A percentile compares a stretch with the other conserved stretches of the same genome.
Conservation (phyloP, 2,888 invertebrate species). For the Malthinus flaveolus region DNA sequence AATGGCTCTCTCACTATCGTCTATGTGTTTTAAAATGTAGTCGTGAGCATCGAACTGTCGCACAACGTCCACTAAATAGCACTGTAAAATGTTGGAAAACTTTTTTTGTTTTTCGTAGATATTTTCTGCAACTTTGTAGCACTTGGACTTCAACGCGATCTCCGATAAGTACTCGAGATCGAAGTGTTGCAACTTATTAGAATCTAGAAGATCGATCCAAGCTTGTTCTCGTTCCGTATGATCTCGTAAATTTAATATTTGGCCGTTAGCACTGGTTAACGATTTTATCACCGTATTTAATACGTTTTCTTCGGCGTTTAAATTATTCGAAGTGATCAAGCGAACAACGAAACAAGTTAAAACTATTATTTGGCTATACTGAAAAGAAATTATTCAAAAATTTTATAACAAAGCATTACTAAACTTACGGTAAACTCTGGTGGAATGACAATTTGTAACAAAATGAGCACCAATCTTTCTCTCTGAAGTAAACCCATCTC, state of each 20-base stretch:
- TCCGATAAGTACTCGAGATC: slow-evolving; percentile 62
- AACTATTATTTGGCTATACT: slow-evolving; percentile 59
- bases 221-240: slow-evolving; percentile 74
- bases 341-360: slow-evolving; percentile 51
- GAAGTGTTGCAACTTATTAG: slow-evolving; percentile 63
- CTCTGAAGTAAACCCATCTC: slow-evolving; percentile 72
- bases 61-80: slow-evolving; percentile 67
- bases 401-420: background rate
- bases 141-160: slow-evolving; percentile 67
- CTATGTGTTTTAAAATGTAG: slow-evolving; percentile 58
- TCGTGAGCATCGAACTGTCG: slow-evolving; percentile 65
- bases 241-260: slow-evolving; percentile 52
- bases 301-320: slow-evolving; percentile 51
- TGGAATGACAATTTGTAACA: slow-evolving; percentile 72
- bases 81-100: slow-evolving; percentile 67
- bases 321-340: slow-evolving; percentile 48
- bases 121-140: slow-evolving; percentile 72
- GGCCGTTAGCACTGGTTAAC: slow-evolving; percentile 43
- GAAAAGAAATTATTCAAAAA: slow-evolving; percentile 34
- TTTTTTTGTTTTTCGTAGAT: slow-evolving; percentile 64
- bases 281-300: slow-evolving; percentile 63
- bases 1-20: slow-evolving; percentile 52
- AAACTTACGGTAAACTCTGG: slow-evolving; percentile 67
- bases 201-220: slow-evolving; percentile 69
- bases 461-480: slow-evolving; percentile 77